Evolutionary conservation across 2,888 invertebrate genomes (phyloP).

Genomic region (Cheilosia soror): DNA sequence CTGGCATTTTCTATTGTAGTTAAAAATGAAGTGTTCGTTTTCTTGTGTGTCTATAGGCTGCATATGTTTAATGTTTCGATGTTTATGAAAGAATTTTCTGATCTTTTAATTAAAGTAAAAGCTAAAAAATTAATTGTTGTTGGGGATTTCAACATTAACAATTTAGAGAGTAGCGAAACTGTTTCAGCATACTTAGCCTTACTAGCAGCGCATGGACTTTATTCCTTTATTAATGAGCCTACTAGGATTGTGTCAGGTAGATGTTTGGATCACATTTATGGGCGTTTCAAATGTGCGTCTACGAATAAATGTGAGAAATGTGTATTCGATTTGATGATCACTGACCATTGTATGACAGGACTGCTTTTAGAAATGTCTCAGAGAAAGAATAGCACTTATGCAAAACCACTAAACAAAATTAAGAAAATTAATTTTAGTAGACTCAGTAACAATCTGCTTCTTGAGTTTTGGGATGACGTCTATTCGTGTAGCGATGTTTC

Average conservation of each 20-base stretch:
- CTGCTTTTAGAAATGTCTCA: background rate
- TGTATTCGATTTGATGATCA: conserved; percentile 13
- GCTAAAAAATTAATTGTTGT: too few species aligned
- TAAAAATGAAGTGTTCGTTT: too few species aligned
- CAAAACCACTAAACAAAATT: background rate
- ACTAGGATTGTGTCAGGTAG: conserved; percentile 13
- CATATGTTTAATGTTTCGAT: too few species aligned
- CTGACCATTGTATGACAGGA: conserved; percentile 30
- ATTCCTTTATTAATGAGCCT: conserved; percentile 16
- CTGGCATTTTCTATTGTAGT: too few species aligned
- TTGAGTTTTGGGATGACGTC: conserved; percentile 28
- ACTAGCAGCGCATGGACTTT: conserved; percentile 6
- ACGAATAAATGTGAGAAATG: background rate
- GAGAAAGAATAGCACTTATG: background rate
- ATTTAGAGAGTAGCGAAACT: conserved; percentile 6
- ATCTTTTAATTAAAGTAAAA: too few species aligned
- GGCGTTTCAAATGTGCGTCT: background rate
- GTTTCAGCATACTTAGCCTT: conserved; percentile 13
- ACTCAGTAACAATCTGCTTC: background rate
- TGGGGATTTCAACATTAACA: too few species aligned
- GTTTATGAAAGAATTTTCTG: too few species aligned
- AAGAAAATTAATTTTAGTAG: background rate
- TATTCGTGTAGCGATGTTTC: conserved; percentile 4
- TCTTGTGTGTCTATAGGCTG: too few species aligned
- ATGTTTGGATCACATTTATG: conserved; percentile 21